phyloP scores from a whole-genome alignment of 1,140 invertebrate species.

The Heliconius hewitsoni region DNA sequence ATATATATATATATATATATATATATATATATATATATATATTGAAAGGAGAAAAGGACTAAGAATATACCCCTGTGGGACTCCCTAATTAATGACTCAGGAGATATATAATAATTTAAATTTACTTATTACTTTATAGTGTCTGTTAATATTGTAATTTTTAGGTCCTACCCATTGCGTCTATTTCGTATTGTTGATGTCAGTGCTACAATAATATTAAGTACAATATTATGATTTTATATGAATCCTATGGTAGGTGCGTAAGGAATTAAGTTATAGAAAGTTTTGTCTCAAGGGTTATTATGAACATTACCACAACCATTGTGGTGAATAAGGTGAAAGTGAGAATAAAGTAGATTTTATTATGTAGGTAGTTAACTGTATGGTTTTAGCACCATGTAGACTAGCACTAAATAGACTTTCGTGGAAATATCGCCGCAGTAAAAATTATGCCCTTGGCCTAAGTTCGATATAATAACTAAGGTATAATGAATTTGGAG shows the following conservation, averaged over 20 bases:
- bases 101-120: no score
- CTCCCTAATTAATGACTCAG: no score
- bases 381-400: neutral
- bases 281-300: neutral
- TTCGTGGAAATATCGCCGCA: constrained; percentile 28
- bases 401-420: neutral
- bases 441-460: constrained; percentile 29
- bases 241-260: neutral
- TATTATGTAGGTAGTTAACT: neutral
- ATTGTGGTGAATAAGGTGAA: constrained; percentile 11
- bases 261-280: neutral
- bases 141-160: no score
- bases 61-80: no score
- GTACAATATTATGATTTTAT: no score
- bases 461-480: constrained; percentile 8
- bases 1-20: no score
- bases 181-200: no score
- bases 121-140: no score
- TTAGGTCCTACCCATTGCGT: no score
- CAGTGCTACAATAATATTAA: no score
- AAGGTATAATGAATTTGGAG: neutral
- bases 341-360: neutral
- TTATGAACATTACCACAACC: neutral
- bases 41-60: no score
- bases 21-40: no score